A percentile compares a stretch with the other conserved stretches of the same genome.
These are phyloP conservation scores for Scelioninae gen. 1 DNA, from an alignment of 2,888 invertebrate genomes.

Conservation along the genomic window DNA sequence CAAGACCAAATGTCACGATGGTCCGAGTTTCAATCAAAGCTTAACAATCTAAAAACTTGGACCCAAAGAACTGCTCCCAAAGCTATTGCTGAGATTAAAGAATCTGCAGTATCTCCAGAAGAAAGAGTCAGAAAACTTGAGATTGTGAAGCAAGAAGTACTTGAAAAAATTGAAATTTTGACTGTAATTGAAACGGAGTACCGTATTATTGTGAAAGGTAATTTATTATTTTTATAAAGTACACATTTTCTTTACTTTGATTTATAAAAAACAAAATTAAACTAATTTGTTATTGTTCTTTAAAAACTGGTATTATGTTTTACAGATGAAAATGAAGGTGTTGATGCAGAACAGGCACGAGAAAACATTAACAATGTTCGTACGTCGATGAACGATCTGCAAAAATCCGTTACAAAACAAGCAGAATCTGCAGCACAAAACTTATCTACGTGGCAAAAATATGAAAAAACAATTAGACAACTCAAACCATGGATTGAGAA, in stretches of 20 bases:
- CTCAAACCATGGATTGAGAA: constrained; percentile 91
- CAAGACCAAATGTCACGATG: constrained; percentile 93
- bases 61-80: constrained; percentile 91
- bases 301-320: too few species aligned
- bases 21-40: constrained; percentile 90
- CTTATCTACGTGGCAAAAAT: constrained; percentile 93
- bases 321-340: constrained; percentile 51
- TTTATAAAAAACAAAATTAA: constrained; percentile 21
- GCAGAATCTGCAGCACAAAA: constrained; percentile 91
- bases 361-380: constrained; percentile 91
- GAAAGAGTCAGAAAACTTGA: constrained; percentile 91
- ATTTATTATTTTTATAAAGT: constrained; percentile 6
- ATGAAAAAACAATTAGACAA: constrained; percentile 91
- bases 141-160: constrained; percentile 90
- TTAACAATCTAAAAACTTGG: constrained; percentile 92
- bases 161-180: constrained; percentile 90
- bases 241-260: not conserved
- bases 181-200: constrained; percentile 91
- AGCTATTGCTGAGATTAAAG: constrained; percentile 89
- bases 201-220: constrained; percentile 87
- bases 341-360: constrained; percentile 87
- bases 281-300: too few species aligned
- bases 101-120: constrained; percentile 92
- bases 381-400: constrained; percentile 90
- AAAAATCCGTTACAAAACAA: constrained; percentile 91